Conservation (phyloP, 2,888 invertebrate genomes). For the Eurytoma adleriae region DNA sequence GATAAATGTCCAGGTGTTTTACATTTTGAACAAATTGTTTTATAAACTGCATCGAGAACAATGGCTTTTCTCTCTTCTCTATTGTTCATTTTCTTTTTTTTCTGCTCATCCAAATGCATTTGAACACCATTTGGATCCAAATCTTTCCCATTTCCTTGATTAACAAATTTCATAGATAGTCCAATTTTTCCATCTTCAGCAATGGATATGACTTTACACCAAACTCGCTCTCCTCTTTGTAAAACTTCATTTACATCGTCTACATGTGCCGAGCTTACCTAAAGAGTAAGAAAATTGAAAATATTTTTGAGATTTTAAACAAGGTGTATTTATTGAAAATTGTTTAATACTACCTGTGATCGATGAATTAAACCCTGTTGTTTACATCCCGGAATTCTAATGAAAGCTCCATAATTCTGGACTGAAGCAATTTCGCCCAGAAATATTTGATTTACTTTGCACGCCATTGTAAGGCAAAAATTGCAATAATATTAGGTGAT, state of each 20-base stretch:
- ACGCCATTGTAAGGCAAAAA: slow-evolving; percentile 62
- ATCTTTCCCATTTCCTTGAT: slow-evolving; percentile 75
- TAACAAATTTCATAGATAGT: slow-evolving; percentile 75
- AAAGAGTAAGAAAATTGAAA: slow-evolving; percentile 34
- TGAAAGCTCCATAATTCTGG: slow-evolving; percentile 76
- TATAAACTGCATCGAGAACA: slow-evolving; percentile 73
- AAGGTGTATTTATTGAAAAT: too few relatives aligned
- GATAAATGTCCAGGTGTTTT: slow-evolving; percentile 74
- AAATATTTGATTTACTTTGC: slow-evolving; percentile 72
- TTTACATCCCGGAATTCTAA: slow-evolving; percentile 73
- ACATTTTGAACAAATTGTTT: slow-evolving; percentile 74
- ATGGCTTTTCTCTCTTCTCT: slow-evolving; percentile 68
- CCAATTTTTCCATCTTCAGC: slow-evolving; percentile 73
- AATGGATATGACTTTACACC: slow-evolving; percentile 75
- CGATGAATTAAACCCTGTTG: slow-evolving; percentile 74
- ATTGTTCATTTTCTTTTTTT: slow-evolving; percentile 65
- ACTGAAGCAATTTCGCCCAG: slow-evolving; percentile 73
- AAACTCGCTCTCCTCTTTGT: slow-evolving; percentile 73
- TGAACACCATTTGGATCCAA: slow-evolving; percentile 75
- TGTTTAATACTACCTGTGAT: slow-evolving; percentile 66
- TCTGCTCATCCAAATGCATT: slow-evolving; percentile 72
- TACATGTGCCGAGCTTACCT: slow-evolving; percentile 72
- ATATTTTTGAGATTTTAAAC: neutral
- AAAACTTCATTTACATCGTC: slow-evolving; percentile 74
- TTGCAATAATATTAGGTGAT: neutral